Conservation (phyloP, 2,113 vertebrate genomes). For the Chaenogobius annularis region DNA sequence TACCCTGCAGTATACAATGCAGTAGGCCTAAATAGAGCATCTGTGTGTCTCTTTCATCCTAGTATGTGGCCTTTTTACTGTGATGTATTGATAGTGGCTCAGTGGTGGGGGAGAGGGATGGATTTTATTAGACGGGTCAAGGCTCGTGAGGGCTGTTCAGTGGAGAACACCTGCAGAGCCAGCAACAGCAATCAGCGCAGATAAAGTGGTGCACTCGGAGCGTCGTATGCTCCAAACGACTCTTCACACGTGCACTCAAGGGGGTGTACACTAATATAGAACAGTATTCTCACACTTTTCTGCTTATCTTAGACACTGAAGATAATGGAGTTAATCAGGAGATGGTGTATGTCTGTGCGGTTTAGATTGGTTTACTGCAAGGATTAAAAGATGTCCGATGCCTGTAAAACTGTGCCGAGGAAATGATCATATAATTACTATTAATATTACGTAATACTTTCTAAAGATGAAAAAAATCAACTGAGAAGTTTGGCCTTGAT, state of each 20-base stretch:
- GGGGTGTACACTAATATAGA: not conserved
- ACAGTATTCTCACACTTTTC: constrained; percentile 1
- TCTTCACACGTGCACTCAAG: not conserved
- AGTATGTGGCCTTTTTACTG: constrained; percentile 46
- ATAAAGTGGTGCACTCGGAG: constrained; percentile 7
- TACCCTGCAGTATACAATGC: constrained; percentile 6
- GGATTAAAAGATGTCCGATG: not conserved
- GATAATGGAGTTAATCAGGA: constrained; percentile 29
- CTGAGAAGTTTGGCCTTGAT: no score
- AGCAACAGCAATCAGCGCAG: not conserved
- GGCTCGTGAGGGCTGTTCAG: constrained; percentile 43
- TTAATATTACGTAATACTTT: no score
- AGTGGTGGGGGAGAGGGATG: constrained; percentile 17
- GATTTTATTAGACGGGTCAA: constrained; percentile 47
- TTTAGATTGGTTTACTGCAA: no score
- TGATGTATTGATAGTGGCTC: constrained; percentile 42
- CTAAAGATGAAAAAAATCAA: no score
- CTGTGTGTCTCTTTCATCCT: constrained; percentile 27
- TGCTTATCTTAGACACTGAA: constrained; percentile 1
- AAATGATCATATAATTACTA: no score
- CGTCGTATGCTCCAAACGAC: constrained; percentile 3
- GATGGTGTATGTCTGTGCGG: no score
- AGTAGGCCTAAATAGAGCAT: constrained; percentile 33
- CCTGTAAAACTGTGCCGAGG: no score
- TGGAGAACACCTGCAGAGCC: constrained; percentile 24